Evolutionary conservation across 2,888 invertebrate species (phyloP).

Genomic region (Andrena bicolor): DNA sequence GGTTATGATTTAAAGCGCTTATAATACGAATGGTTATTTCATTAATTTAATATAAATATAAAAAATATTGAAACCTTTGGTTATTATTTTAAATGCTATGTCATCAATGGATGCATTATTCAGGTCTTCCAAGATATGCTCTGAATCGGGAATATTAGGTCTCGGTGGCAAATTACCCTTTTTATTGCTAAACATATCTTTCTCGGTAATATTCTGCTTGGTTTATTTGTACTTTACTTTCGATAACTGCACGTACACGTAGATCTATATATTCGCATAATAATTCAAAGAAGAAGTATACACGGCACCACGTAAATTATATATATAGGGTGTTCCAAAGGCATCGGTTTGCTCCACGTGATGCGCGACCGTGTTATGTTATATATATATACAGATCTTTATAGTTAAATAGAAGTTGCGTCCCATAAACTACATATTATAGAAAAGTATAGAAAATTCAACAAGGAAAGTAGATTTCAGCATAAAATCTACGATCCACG

Average conservation of each 20-base stretch:
- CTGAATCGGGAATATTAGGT: slow-evolving; percentile 77
- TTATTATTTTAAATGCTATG: slow-evolving; percentile 76
- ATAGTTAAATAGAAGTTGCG: neutral
- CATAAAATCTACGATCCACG: too few species aligned
- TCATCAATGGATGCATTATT: slow-evolving; percentile 75
- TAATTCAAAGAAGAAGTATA: neutral
- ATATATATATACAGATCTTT: neutral
- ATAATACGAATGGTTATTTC: slow-evolving; percentile 18
- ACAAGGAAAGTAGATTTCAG: too few species aligned
- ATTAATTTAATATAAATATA: slow-evolving; percentile 15
- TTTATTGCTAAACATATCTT: slow-evolving; percentile 73
- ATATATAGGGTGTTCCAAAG: neutral
- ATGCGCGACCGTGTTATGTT: too few species aligned
- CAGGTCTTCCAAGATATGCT: slow-evolving; percentile 81
- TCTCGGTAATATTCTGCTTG: neutral
- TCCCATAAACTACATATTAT: neutral
- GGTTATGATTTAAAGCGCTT: slow-evolving; percentile 45
- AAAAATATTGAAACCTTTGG: slow-evolving; percentile 63
- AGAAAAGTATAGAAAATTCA: neutral
- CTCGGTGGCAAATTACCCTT: slow-evolving; percentile 79
- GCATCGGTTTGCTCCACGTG: neutral
- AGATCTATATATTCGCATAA: slow-evolving; percentile 5
- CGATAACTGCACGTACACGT: neutral
- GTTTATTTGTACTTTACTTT: neutral
- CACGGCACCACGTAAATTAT: neutral